Evolutionary conservation across 2,888 invertebrate species (phyloP).

Genomic region (Perizoma flavofasciatum): DNA sequence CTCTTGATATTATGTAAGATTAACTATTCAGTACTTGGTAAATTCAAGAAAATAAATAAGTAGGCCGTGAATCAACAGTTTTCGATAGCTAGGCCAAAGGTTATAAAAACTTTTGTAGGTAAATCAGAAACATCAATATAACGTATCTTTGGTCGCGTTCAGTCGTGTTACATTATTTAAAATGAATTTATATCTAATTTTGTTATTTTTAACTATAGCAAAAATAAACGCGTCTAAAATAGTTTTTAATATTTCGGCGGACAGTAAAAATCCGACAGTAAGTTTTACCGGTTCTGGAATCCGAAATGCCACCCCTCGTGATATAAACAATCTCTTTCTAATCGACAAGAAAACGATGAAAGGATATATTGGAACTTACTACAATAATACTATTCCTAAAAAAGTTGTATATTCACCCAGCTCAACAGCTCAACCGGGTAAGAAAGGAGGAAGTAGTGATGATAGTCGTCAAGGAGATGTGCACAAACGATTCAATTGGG

Average conservation of each 20-base stretch:
- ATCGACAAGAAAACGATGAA: constrained; percentile 17
- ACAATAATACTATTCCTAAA: constrained; percentile 20
- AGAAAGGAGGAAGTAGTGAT: neutral
- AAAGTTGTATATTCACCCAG: constrained; percentile 17
- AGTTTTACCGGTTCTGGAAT: constrained; percentile 8
- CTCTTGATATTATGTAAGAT: too few species aligned
- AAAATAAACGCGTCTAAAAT: constrained; percentile 20
- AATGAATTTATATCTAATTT: constrained; percentile 20
- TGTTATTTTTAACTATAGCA: constrained; percentile 6
- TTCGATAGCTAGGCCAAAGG: constrained; percentile 24
- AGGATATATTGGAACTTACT: constrained; percentile 16
- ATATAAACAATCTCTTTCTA: constrained; percentile 15
- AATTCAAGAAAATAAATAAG: neutral
- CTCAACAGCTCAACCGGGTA: neutral
- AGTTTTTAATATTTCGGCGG: constrained; percentile 18
- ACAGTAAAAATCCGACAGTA: constrained; percentile 9
- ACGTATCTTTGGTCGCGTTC: constrained; percentile 14
- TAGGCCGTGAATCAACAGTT: constrained; percentile 1
- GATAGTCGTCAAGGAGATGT: neutral
- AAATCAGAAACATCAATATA: constrained; percentile 3
- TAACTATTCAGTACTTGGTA: too few species aligned
- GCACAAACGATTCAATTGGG: constrained; percentile 18
- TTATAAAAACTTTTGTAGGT: constrained; percentile 22
- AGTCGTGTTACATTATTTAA: constrained; percentile 12
- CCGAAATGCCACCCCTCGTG: constrained; percentile 6